Percentiles rank a stretch among this genome's conserved stretches.
These are phyloP conservation scores for Nothura maculosa DNA, from an alignment of 2,797 vertebrate species.

Conservation along the genomic window DNA sequence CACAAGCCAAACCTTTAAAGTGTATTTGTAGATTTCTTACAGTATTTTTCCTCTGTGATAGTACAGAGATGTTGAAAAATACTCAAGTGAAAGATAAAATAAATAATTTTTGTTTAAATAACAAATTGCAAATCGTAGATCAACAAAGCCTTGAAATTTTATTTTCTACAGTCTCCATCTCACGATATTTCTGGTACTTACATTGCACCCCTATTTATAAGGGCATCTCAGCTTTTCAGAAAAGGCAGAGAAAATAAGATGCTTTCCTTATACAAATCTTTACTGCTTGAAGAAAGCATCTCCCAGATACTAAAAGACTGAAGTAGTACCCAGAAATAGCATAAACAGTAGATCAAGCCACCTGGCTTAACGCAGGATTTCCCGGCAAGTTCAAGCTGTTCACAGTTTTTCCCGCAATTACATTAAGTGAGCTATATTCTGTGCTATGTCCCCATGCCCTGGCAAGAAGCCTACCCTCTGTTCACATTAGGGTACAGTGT, in stretches of 20 bases:
- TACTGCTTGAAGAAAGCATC: not conserved
- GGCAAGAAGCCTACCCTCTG: not conserved
- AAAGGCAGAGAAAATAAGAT: not conserved
- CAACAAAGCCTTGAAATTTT: not conserved
- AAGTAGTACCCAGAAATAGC: not conserved
- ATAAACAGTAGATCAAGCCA: not conserved
- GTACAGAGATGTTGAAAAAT: not conserved
- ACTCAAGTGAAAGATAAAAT: not conserved
- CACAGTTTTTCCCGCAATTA: not conserved
- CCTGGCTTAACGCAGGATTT: not conserved
- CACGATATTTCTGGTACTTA: not conserved
- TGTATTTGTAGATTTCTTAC: not conserved
- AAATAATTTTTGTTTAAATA: not conserved
- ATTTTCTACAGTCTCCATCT: not conserved
- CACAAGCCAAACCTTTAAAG: not conserved
- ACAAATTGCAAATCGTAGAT: not conserved
- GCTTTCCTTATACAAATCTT: not conserved
- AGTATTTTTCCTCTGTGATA: not conserved
- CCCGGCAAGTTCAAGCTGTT: not conserved
- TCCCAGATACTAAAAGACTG: not conserved
- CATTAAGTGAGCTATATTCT: not conserved
- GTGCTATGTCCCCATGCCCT: fast-evolving
- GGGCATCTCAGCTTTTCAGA: not conserved
- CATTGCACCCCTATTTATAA: not conserved
- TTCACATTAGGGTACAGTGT: not conserved